Evolutionary conservation across 2,113 vertebrate species (phyloP), one percentile per base, ranked within the genome.

Genomic region (Nibea coibor): DNA sequence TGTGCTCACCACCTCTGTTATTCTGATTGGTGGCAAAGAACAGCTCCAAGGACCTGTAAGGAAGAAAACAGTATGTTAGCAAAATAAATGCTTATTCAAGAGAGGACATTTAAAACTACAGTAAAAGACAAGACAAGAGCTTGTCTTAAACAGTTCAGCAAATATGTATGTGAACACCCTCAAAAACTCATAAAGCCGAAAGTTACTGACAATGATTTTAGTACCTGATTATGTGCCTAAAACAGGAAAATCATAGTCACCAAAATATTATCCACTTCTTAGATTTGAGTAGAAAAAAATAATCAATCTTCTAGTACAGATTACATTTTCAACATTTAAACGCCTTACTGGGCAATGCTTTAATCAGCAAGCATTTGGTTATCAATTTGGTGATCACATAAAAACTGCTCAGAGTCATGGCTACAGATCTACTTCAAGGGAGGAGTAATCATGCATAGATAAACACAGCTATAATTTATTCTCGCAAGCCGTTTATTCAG

Each of bases 11-110:
- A 74, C 91, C 67, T 84, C 96, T 94, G 91, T 92, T 98, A 86
- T 97, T 98, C 86, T 97, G 97, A 78, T 96, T 98, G 54, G 96
- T 97, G 78, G 97, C 97, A 84, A 99, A 99, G 94, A 99, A 99
- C 64, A 99, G 84, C 90, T 99, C 98, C 95, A 99, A 86, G n/a
- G 97, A 98, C 91, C 98, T 99, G 91, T 63, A 53, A 57, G 51
- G 22, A n/a, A 3, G 17, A 59, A 47, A 53, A 31, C 16, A 43
- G 56, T 39, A 15, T 64, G 15, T 89, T 64, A 73, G 17, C 4
- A 47, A 85, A 71, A 48, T 43, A 56, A 74, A 15, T 26, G 10
- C 59, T 63, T 42, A 59, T 31, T 70, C 17, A n/a, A 59, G 35
- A 73, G 17, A 39, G 4, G 67, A 66, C 31, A 54, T 31, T 70